Percentiles rank a stretch among this genome's conserved stretches.
Evolutionary conservation across 2,888 invertebrate species (phyloP).

Genomic region (Polyommatus iphigenia): DNA sequence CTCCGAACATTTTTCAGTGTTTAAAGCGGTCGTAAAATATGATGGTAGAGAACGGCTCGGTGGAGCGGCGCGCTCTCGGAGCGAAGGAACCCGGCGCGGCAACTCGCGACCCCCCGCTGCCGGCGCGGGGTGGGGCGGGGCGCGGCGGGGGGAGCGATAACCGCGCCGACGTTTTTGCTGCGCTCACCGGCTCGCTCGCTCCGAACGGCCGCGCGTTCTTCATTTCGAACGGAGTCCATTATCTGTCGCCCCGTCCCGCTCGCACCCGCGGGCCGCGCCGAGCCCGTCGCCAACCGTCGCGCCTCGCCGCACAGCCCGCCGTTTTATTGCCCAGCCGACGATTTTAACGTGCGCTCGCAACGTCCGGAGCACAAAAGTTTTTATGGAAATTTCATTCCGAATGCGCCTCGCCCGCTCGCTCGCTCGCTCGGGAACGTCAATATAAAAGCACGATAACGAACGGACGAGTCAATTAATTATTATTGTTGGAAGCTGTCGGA

Average conservation of each 20-base stretch:
- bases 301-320: slow-evolving; percentile 79
- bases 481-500: slow-evolving; percentile 78
- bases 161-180: slow-evolving; percentile 77
- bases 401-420: slow-evolving; percentile 76
- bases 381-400: slow-evolving; percentile 81
- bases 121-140: slow-evolving; percentile 46
- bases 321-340: slow-evolving; percentile 80
- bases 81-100: slow-evolving; percentile 62
- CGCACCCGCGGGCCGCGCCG: slow-evolving; percentile 59
- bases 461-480: slow-evolving; percentile 81
- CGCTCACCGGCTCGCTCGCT: slow-evolving; percentile 72
- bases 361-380: slow-evolving; percentile 81
- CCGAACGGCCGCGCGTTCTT: slow-evolving; percentile 72
- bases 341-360: slow-evolving; percentile 81
- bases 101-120: slow-evolving; percentile 73
- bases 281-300: slow-evolving; percentile 59
- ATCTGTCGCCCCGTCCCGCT: slow-evolving; percentile 70
- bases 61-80: slow-evolving; percentile 58
- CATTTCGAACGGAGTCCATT: slow-evolving; percentile 78
- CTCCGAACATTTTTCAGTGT: slow-evolving; percentile 64
- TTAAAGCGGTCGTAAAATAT: slow-evolving; percentile 60
- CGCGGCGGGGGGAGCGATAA: slow-evolving; percentile 62
- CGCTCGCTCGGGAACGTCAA: slow-evolving; percentile 76
- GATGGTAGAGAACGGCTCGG: slow-evolving; percentile 47
- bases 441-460: slow-evolving; percentile 80